These are phyloP conservation scores for Dryobota labecula DNA, from an alignment of 2,888 invertebrate genomes.

Conservation along the genomic window DNA sequence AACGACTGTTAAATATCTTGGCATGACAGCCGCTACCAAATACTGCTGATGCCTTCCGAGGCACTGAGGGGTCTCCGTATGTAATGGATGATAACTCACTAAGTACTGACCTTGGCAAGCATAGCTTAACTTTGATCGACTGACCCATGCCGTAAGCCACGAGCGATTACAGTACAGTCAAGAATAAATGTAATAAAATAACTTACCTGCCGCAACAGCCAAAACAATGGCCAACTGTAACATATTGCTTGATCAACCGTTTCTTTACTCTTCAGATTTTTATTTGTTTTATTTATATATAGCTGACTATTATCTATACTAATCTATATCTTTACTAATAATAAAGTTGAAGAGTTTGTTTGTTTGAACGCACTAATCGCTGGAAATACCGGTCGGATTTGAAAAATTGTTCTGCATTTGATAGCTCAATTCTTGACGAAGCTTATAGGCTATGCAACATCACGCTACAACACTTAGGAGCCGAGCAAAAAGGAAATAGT, in stretches of 20 bases:
- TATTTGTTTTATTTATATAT: slow-evolving; percentile 43
- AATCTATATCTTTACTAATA: background rate
- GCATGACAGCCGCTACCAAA: background rate
- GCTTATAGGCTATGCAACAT: too few species aligned
- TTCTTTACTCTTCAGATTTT: slow-evolving; percentile 15
- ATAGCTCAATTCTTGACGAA: too few species aligned
- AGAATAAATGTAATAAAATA: background rate
- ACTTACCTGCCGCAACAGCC: slow-evolving; percentile 65
- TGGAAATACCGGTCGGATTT: too few species aligned
- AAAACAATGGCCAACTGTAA: slow-evolving; percentile 59
- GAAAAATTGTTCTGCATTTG: too few species aligned
- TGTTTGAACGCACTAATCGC: background rate
- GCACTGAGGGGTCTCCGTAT: background rate
- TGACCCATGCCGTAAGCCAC: background rate
- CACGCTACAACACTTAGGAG: too few species aligned
- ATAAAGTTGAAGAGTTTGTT: background rate
- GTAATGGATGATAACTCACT: background rate
- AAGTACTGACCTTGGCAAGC: background rate
- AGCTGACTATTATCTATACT: background rate
- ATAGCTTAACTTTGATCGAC: background rate
- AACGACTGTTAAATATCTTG: too few species aligned
- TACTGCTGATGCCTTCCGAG: background rate
- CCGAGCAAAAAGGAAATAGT: too few species aligned
- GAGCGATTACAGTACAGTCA: background rate
- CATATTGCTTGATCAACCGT: slow-evolving; percentile 40